phyloP scores from a whole-genome alignment of 2,113 vertebrate species.

The Montifringilla adamsi region DNA sequence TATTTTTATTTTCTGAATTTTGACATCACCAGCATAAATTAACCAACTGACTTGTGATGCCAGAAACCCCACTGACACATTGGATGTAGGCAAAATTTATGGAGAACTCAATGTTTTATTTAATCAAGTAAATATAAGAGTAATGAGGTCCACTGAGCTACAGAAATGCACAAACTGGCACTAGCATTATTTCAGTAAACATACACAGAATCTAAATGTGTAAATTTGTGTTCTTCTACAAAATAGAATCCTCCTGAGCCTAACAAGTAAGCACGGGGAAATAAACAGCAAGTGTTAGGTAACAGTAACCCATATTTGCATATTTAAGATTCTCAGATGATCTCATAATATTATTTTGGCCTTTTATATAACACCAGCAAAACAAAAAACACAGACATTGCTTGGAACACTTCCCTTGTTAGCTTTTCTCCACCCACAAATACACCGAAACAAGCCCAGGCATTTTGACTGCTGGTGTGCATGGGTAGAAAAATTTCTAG shows the following conservation, averaged over 20 bases:
- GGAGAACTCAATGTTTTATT: neutral
- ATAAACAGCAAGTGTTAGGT: neutral
- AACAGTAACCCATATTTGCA: neutral
- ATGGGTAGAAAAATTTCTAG: neutral
- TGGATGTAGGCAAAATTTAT: neutral
- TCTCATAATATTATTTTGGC: neutral
- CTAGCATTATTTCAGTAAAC: neutral
- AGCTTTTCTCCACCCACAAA: neutral
- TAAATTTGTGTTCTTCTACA: neutral
- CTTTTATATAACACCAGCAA: neutral
- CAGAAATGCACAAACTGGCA: neutral
- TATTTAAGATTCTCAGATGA: neutral
- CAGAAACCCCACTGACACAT: neutral
- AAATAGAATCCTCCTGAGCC: neutral
- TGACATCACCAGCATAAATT: neutral
- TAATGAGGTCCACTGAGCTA: neutral
- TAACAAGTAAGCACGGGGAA: neutral
- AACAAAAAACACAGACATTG: neutral
- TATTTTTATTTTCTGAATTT: neutral
- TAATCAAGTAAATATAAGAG: neutral
- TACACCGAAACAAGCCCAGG: neutral
- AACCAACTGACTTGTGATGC: neutral
- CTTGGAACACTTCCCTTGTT: neutral
- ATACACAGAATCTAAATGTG: neutral
- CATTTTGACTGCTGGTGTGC: neutral